Conservation (phyloP, 1,140 invertebrate genomes). For the Eurosta solidaginis region DNA sequence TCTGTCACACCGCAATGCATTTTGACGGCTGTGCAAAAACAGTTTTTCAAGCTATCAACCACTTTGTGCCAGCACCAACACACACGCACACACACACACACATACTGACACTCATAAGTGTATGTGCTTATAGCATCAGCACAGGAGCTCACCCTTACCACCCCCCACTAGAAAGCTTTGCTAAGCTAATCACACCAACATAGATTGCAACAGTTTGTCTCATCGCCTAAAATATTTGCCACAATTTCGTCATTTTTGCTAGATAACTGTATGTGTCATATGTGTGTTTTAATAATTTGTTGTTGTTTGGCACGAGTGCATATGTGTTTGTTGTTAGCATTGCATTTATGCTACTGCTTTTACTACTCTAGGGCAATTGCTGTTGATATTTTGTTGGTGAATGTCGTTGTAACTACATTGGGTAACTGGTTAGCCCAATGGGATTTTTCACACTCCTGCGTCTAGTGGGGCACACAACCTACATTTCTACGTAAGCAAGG, state of each 20-base stretch:
- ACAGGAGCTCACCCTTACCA: neutral
- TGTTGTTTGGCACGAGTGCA: too few species aligned
- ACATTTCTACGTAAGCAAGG: too few species aligned
- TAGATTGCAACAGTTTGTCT: neutral
- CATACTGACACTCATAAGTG: conserved; percentile 43
- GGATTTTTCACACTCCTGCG: conserved; percentile 1
- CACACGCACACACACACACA: neutral
- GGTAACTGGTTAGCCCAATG: conserved; percentile 20
- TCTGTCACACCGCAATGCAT: conserved; percentile 58
- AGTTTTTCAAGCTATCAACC: conserved; percentile 59
- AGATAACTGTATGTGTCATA: neutral
- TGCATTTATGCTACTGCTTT: neutral
- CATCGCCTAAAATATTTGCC: conserved; percentile 18
- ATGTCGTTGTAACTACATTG: conserved; percentile 2
- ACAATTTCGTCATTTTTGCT: conserved; percentile 23
- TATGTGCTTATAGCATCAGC: neutral
- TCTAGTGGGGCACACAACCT: neutral
- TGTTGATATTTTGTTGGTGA: conserved; percentile 12
- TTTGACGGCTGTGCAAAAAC: conserved; percentile 59
- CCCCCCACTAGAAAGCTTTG: neutral
- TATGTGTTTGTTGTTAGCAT: neutral
- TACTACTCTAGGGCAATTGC: neutral
- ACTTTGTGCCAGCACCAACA: conserved; percentile 53
- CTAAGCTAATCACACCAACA: neutral
- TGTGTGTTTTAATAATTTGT: too few species aligned